Base-by-base conservation (phyloP, 2,113 vertebrate genomes). In the Bambusicola thoracicus region DNA sequence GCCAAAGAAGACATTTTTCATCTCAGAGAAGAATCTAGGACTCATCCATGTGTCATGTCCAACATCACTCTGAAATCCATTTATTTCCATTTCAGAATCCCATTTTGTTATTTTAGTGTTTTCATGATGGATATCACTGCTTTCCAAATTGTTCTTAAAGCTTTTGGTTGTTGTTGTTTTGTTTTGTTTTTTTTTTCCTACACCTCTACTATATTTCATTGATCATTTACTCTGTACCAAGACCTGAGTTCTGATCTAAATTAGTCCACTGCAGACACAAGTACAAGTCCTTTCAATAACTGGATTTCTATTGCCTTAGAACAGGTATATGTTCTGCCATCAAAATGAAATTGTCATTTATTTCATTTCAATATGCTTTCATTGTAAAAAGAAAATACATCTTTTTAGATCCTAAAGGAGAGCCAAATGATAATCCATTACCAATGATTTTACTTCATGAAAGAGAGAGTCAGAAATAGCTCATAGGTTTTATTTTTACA, bases 51-150 rank as follows among this genome's bases (percentile, higher is more conserved):
- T 16, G 76, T 92, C 78, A 40, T 29, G 38, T 67, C 38, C 1
- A 1, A 38, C 75, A 78, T 77, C 1, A 0, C 25, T 66, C 81
- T 69, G 44, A 77, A 89, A 92, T 73, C 59, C 79, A 94, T 89
- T 96, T 87, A 55, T 92, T 94, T 89, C 32, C n/a, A 22, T 85
- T 89, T 95, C 89, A 80, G 55, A 44, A 73, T 49, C 44, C 55
- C 36, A 62, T 85, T 96, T 84, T 2, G 18, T 70, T 38, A 87
- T 87, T 85, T 91, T 66, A 62, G 48, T 76, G 66, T 85, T 94
- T 87, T 76, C 48, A 5, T 86, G 81, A 83, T 87, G 75, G 87
- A 92, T 95, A 91, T 77, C 49, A 30, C 67, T 89, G 24, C n/a
- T 91, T 92, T 62, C 22, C 49, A 85, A 93, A 85, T 48, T 38